phyloP scores from a whole-genome alignment of 2,797 vertebrate genomes.

The Sorex maritimensis region DNA sequence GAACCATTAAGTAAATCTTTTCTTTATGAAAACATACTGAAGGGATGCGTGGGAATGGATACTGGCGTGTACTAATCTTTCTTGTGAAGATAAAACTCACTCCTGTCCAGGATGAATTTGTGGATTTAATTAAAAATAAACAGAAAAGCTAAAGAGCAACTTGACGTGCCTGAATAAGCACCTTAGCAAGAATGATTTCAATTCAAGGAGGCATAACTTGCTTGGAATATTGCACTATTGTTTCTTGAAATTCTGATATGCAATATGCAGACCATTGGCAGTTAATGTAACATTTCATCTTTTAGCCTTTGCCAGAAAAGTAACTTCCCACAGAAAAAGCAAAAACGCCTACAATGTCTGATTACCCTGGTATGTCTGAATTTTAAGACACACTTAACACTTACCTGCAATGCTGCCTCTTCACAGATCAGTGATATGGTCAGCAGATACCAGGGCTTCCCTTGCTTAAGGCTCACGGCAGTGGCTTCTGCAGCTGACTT shows the following conservation, averaged over 20 bases:
- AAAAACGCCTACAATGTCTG: conserved; percentile 40
- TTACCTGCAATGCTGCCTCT: background rate
- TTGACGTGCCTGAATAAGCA: conserved; percentile 65
- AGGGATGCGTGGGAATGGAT: conserved; percentile 33
- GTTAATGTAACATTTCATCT: conserved; percentile 11
- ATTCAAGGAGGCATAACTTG: conserved; percentile 71
- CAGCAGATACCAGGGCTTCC: background rate
- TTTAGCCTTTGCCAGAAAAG: conserved; percentile 53
- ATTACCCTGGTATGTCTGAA: background rate
- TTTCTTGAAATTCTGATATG: conserved; percentile 60
- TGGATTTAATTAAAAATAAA: conserved; percentile 85
- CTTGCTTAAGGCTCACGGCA: background rate
- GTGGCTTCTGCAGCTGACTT: background rate
- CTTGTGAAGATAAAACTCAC: conserved; percentile 67
- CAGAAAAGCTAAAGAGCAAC: conserved; percentile 75
- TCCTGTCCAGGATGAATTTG: conserved; percentile 73
- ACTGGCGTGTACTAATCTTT: conserved; percentile 65
- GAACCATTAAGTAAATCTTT: conserved; percentile 77
- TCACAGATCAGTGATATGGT: background rate
- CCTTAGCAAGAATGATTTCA: conserved; percentile 72
- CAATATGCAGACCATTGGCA: conserved; percentile 67
- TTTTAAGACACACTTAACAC: background rate
- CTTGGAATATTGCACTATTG: conserved; percentile 61
- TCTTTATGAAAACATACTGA: conserved; percentile 57
- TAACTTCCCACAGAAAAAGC: conserved; percentile 38